These are phyloP conservation scores for Acanthosepion esculentum DNA, from an alignment of 2,888 invertebrate genomes.

Conservation along the genomic window DNA sequence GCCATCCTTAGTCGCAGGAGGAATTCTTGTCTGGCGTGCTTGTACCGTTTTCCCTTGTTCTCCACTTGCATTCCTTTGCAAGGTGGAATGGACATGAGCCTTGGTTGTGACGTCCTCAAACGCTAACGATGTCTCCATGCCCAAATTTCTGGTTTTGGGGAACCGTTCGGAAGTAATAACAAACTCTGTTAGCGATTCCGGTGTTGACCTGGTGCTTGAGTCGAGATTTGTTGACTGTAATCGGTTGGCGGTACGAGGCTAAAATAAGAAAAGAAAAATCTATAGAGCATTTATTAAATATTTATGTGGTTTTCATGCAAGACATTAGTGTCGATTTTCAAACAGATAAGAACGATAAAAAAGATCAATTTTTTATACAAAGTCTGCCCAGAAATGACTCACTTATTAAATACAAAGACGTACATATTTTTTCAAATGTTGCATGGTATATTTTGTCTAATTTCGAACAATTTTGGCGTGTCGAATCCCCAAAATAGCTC, in stretches of 20 bases:
- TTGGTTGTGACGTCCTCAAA: neutral
- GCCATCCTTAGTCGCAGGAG: neutral
- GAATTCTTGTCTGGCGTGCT: neutral
- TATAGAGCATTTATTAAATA: too few relatives aligned
- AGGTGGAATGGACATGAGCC: neutral
- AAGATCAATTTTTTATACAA: too few relatives aligned
- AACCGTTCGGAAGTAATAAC: neutral
- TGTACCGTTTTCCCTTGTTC: neutral
- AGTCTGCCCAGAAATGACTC: too few relatives aligned
- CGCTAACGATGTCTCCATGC: neutral
- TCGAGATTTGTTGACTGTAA: neutral
- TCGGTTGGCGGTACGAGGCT: neutral
- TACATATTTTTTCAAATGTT: too few relatives aligned
- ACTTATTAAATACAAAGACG: too few relatives aligned
- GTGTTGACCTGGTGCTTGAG: neutral
- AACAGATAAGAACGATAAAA: too few relatives aligned
- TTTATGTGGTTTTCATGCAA: too few relatives aligned
- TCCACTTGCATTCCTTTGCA: neutral
- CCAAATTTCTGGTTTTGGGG: neutral
- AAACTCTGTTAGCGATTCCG: neutral
- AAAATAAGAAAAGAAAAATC: neutral
- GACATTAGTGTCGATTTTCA: too few relatives aligned
- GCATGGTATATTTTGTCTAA: too few relatives aligned
- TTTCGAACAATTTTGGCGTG: too few relatives aligned
- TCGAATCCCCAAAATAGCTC: too few relatives aligned